These are phyloP conservation scores for Gonatopus flavifemur DNA, from an alignment of 1,140 invertebrate genomes.

Conservation along the genomic window DNA sequence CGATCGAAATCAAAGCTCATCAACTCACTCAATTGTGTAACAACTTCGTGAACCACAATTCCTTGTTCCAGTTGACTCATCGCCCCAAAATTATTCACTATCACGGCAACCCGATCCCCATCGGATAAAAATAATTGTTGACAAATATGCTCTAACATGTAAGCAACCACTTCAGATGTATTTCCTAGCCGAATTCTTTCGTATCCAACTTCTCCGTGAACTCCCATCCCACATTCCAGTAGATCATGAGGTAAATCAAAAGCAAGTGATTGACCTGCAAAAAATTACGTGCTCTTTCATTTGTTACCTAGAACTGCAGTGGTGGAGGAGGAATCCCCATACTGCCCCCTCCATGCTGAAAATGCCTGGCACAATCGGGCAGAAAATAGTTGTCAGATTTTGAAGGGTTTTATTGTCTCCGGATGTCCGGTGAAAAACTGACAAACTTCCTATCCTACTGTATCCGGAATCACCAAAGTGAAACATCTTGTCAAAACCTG, in stretches of 20 bases:
- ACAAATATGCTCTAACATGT: constrained; percentile 58
- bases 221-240: constrained; percentile 81
- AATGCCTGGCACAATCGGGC: no score
- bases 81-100: constrained; percentile 82
- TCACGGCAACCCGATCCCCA: constrained; percentile 64
- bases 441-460: no score
- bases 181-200: constrained; percentile 65
- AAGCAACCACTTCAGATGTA: constrained; percentile 54
- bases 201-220: constrained; percentile 87
- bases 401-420: no score
- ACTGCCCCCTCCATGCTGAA: no score
- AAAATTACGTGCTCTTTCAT: no score
- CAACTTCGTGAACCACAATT: constrained; percentile 71
- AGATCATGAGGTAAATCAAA: constrained; percentile 70
- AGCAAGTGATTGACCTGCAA: constrained; percentile 60
- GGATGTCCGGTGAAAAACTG: background rate
- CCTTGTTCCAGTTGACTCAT: constrained; percentile 77
- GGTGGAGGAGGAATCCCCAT: no score
- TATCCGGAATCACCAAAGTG: no score
- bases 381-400: no score
- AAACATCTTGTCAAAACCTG: no score
- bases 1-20: background rate
- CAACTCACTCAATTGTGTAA: constrained; percentile 66
- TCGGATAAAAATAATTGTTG: constrained; percentile 56
- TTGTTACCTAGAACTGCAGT: no score